Conservation (phyloP, 2,797 vertebrate genomes). For the Nothura maculosa region DNA sequence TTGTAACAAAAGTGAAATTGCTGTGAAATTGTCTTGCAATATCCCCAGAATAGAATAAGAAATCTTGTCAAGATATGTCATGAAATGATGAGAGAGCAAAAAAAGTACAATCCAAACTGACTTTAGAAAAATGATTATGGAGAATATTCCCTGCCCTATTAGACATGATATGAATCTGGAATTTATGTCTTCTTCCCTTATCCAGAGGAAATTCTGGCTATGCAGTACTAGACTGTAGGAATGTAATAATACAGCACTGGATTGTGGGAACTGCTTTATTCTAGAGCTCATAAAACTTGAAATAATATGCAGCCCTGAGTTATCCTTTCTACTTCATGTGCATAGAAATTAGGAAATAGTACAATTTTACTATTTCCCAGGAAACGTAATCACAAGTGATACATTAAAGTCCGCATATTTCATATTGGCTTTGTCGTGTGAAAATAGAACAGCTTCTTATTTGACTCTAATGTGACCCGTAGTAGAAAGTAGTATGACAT, state of each 20-base stretch:
- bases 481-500: not conserved
- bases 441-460: not conserved
- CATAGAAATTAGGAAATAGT: not conserved
- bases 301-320: not conserved
- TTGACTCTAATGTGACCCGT: not conserved
- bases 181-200: not conserved
- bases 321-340: not conserved
- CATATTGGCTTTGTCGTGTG: not conserved
- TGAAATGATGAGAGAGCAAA: not conserved
- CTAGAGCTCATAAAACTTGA: not conserved
- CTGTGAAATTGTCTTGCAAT: not conserved
- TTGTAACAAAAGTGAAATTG: not conserved
- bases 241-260: not conserved
- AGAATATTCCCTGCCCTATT: not conserved
- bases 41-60: not conserved
- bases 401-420: not conserved
- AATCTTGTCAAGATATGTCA: not conserved
- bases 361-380: not conserved
- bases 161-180: not conserved
- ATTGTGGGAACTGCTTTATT: not conserved
- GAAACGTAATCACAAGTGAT: not conserved
- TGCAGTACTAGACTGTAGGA: not conserved
- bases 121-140: not conserved
- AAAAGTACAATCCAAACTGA: not conserved
- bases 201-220: not conserved